phyloP scores from a whole-genome alignment of 2,888 invertebrate genomes.

The Sphaeridia pumilis region DNA sequence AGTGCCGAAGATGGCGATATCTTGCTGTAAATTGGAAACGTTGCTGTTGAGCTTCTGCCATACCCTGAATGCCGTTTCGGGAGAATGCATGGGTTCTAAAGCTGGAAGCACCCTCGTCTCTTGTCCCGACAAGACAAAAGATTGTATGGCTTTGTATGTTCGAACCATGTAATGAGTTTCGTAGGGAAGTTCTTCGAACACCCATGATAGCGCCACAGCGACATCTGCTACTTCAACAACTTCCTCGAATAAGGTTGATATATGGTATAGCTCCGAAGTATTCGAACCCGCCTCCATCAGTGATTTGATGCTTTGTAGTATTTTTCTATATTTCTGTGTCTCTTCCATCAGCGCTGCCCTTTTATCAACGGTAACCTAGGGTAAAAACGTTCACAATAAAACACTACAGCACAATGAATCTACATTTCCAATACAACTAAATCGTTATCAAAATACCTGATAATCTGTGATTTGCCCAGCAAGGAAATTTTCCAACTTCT shows the following conservation, averaged over 20 bases:
- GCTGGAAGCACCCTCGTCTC: not conserved
- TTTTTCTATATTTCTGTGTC: no score
- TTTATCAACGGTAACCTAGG: no score
- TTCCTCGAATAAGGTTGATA: slow-evolving; percentile 5
- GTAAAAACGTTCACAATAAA: no score
- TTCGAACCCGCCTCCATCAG: no score
- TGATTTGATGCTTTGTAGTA: no score
- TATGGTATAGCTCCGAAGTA: no score
- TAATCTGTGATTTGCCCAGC: not conserved
- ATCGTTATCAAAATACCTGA: not conserved
- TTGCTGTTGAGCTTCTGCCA: no score
- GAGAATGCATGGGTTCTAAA: not conserved
- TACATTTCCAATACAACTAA: no score
- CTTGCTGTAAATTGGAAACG: no score
- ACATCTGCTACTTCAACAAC: slow-evolving; percentile 10
- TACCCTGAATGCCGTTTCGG: not conserved
- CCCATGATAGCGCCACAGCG: slow-evolving; percentile 1
- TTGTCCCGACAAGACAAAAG: not conserved
- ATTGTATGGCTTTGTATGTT: not conserved
- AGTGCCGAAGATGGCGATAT: no score
- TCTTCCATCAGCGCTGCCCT: no score
- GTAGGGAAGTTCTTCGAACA: not conserved
- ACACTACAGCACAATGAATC: no score
- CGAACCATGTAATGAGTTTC: slow-evolving; percentile 1
- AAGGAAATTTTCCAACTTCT: not conserved